Percentiles rank a stretch among this genome's conserved stretches.
Evolutionary conservation across 2,797 vertebrate genomes (phyloP).

Genomic region (Schizopygopsis pylzovi): DNA sequence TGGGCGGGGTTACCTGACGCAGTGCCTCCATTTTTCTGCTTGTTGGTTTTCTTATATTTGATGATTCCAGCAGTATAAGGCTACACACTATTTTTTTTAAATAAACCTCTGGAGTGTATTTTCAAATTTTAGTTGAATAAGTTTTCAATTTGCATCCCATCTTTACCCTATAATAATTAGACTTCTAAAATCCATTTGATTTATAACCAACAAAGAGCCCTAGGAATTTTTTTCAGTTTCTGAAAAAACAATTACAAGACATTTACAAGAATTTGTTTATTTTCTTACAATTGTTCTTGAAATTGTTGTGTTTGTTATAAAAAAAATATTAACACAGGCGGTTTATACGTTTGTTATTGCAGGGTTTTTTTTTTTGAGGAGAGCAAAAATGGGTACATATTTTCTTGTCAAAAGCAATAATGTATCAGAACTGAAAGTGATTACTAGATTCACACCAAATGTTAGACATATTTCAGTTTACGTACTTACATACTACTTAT

Average conservation of each 20-base stretch:
- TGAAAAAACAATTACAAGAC: too few relatives aligned
- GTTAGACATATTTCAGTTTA: not conserved
- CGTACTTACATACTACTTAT: not conserved
- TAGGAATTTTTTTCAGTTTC: too few relatives aligned
- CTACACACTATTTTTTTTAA: not conserved
- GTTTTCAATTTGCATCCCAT: not conserved
- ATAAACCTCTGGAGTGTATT: not conserved
- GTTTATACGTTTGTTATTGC: not conserved
- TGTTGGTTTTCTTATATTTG: not conserved
- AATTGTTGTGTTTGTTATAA: not conserved
- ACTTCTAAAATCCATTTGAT: not conserved
- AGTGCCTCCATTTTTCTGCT: not conserved
- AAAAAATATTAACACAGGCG: not conserved
- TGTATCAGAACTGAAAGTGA: not conserved
- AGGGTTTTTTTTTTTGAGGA: too few relatives aligned
- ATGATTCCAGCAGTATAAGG: not conserved
- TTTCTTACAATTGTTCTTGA: not conserved
- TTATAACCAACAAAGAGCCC: not conserved
- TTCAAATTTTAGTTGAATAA: not conserved
- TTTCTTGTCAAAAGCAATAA: not conserved
- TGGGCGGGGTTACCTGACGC: not conserved
- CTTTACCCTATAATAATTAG: not conserved
- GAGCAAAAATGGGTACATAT: not conserved
- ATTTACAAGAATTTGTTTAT: too few relatives aligned
- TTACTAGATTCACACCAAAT: not conserved